Conservation (phyloP, 2,113 vertebrate species). For the Orthonyx spaldingii region DNA sequence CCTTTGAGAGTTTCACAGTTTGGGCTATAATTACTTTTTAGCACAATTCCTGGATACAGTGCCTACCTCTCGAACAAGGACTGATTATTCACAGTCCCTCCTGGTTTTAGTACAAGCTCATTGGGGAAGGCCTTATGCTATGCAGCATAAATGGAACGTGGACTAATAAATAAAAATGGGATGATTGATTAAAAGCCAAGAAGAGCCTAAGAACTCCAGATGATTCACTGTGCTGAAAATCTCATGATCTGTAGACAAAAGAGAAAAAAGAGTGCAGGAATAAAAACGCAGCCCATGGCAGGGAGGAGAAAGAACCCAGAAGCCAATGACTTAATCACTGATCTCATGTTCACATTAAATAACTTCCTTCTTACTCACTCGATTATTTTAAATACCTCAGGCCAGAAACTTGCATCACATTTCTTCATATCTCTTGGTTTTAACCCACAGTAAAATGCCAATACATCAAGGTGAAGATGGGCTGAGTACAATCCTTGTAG, state of each 20-base stretch:
- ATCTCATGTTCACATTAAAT: not conserved
- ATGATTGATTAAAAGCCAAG: conserved; percentile 33
- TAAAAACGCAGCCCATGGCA: not conserved
- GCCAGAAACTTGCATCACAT: not conserved
- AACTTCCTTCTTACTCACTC: not conserved
- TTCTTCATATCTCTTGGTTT: not conserved
- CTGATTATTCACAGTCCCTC: not conserved
- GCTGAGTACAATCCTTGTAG: not conserved
- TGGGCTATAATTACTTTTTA: conserved; percentile 26
- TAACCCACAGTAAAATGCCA: not conserved
- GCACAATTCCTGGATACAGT: not conserved
- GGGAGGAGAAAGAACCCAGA: not conserved
- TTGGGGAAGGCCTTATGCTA: not conserved
- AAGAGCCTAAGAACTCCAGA: not conserved
- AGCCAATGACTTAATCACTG: not conserved
- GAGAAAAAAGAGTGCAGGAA: not conserved
- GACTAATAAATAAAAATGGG: conserved; percentile 25
- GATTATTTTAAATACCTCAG: not conserved
- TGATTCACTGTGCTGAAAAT: not conserved
- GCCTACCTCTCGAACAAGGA: not conserved
- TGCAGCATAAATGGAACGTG: not conserved
- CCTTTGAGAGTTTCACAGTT: not conserved
- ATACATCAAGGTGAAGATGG: not conserved
- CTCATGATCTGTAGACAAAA: not conserved
- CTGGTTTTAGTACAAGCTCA: not conserved